Evolutionary conservation across 2,113 vertebrate species (phyloP).

Genomic region (Phaethon lepturus): DNA sequence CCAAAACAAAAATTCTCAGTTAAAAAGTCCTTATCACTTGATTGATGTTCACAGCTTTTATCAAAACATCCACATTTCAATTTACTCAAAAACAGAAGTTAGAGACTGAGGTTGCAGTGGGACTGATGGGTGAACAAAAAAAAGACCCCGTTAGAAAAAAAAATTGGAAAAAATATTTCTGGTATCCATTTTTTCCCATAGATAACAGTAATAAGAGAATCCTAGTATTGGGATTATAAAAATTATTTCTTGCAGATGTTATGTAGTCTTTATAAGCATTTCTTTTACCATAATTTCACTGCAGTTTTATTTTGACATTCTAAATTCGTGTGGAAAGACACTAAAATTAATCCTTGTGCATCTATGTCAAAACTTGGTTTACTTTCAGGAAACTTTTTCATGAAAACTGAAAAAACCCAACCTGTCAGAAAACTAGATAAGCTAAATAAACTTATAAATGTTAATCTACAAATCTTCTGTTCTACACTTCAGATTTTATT

Average conservation of each 20-base stretch:
- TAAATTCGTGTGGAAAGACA: not conserved
- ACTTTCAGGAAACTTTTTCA: not conserved
- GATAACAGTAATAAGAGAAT: not conserved
- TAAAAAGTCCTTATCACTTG: not conserved
- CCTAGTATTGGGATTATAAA: not conserved
- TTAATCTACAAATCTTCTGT: not conserved
- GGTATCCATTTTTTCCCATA: not conserved
- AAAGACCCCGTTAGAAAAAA: not conserved
- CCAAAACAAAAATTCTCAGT: not conserved
- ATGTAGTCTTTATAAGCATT: not conserved
- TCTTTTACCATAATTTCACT: not conserved
- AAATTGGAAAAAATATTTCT: not conserved
- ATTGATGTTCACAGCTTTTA: not conserved
- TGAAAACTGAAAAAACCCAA: not conserved
- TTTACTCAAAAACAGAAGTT: not conserved
- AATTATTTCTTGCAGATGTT: not conserved
- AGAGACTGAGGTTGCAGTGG: not conserved
- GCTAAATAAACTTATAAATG: not conserved
- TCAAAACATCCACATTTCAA: not conserved
- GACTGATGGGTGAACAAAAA: not conserved
- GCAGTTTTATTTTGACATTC: rapidly evolving
- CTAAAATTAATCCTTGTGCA: not conserved
- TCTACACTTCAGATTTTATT: not conserved
- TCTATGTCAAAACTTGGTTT: not conserved
- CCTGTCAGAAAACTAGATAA: not conserved